Evolutionary conservation across 1,140 invertebrate genomes (phyloP), one percentile per base, ranked within the genome.

Genomic region (Odontomachus brunneus): DNA sequence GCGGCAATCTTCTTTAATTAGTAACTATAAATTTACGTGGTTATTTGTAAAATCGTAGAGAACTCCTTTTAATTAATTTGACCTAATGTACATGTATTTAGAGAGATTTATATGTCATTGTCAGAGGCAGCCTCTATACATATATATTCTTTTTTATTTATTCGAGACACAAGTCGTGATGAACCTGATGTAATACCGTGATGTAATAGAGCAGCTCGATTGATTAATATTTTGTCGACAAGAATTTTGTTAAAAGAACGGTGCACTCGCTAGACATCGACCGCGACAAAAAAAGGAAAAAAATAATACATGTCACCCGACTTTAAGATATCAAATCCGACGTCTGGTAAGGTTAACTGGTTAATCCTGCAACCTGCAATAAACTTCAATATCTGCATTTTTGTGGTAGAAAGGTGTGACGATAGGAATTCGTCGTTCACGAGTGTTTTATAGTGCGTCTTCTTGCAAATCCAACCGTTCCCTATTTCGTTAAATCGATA

Each of bases 401-500:
- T 62, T 51, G 67, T 76, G 67, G 53, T 51, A 11, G 19, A 62
- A 76, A 76, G 71, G 33, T 81, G 55, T 59, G 51, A 66, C 53
- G 24, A 80, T 72, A 48, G 38, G 53, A 81, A 72, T 12, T 72
- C 29, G 24, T 9, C 49, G 14, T 29, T 73, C 33, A 33, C 53
- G 19, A 24, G n/a, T 59, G 15, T 53, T 76, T 76, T 76, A 72
- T 44, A 33, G 19, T n/a, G n/a, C n/a, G n/a, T 48, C 73, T 17
- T 57, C 51, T 69, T 17, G 17, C 49, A 57, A 49, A 67, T 29
- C 71, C 33, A n/a, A 33, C 33, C 51, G 60, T 67, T 22, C 15
- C 72, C 48, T 72, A 57, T 9, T 15, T 74, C 69, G 29, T 38
- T 49, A 72, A 15, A 63, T 19, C 69, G 66, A 66, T 26, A 19